Conservation (phyloP, 2,797 vertebrate genomes). For the Squalus acanthias region DNA sequence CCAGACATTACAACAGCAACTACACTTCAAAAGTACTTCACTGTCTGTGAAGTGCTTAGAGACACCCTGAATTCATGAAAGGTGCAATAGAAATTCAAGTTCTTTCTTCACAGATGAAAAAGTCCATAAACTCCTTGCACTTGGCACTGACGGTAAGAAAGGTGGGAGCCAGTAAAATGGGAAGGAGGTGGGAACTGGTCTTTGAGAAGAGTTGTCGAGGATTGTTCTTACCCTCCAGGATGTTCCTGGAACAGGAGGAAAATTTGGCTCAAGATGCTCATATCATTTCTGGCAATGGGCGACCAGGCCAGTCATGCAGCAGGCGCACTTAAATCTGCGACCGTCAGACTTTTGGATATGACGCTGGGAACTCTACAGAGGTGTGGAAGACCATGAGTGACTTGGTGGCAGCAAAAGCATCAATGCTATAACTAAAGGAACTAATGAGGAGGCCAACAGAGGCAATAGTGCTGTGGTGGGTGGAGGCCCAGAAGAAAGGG, state of each 20-base stretch:
- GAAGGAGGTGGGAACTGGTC: no score
- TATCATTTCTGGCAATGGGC: no score
- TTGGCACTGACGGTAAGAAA: background rate
- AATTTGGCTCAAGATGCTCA: no score
- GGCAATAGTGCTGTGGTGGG: background rate
- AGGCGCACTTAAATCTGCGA: background rate
- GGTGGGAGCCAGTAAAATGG: background rate
- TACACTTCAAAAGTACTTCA: background rate
- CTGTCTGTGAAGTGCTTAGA: background rate
- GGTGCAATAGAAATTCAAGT: no score
- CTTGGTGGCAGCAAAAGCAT: background rate
- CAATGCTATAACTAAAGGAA: background rate
- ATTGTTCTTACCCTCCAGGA: no score
- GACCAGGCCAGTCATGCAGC: background rate
- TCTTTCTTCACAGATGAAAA: background rate
- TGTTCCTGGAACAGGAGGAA: no score
- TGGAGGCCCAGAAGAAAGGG: background rate
- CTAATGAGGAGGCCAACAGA: background rate
- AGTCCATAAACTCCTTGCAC: background rate
- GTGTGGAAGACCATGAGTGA: no score
- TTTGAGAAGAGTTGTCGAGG: no score
- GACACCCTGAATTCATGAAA: background rate
- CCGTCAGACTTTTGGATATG: background rate
- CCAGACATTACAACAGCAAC: background rate
- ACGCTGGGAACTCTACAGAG: background rate